Percentiles rank a stretch among this genome's conserved stretches.
phyloP scores from a whole-genome alignment of 1,140 invertebrate genomes.

The Papilio helenus region DNA sequence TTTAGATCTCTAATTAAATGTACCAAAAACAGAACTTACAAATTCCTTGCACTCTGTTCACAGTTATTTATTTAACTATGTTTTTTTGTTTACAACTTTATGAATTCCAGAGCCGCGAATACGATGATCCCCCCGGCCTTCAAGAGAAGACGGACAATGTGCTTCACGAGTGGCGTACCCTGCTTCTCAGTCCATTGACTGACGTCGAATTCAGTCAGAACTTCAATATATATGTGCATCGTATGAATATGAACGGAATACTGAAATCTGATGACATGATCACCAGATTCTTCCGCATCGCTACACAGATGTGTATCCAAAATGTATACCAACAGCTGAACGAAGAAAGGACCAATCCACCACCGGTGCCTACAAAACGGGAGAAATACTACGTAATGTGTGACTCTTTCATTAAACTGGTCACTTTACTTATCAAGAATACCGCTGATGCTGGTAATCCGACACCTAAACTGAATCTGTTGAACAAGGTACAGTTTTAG shows the following conservation, averaged over 20 bases:
- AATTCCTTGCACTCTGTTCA: no score
- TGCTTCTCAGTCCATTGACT: slow-evolving; percentile 90
- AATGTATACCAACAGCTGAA: slow-evolving; percentile 92
- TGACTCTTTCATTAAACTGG: slow-evolving; percentile 97
- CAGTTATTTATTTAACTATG: no score
- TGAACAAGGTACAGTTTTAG: slow-evolving; percentile 91
- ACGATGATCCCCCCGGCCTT: slow-evolving; percentile 96
- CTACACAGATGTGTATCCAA: slow-evolving; percentile 98
- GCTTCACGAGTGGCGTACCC: slow-evolving; percentile 96
- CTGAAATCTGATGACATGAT: slow-evolving; percentile 99
- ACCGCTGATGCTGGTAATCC: slow-evolving; percentile 94
- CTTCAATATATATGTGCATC: slow-evolving; percentile 96
- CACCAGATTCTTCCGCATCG: slow-evolving; percentile 97
- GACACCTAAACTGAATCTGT: slow-evolving; percentile 96
- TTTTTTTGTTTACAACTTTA: neutral
- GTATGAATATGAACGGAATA: slow-evolving; percentile 98
- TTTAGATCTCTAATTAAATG: no score
- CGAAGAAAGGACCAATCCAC: slow-evolving; percentile 80
- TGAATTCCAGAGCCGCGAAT: slow-evolving; percentile 89
- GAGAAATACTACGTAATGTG: slow-evolving; percentile 98
- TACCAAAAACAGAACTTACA: no score
- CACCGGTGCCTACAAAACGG: slow-evolving; percentile 85
- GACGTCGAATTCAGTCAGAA: slow-evolving; percentile 95
- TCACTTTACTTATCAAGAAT: slow-evolving; percentile 98
- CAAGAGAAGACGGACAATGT: slow-evolving; percentile 98